Percentiles rank a stretch among this genome's conserved stretches.
These are phyloP conservation scores for Paramormyrops hopkinsi DNA, from an alignment of 2,797 vertebrate genomes.

Conservation along the genomic window DNA sequence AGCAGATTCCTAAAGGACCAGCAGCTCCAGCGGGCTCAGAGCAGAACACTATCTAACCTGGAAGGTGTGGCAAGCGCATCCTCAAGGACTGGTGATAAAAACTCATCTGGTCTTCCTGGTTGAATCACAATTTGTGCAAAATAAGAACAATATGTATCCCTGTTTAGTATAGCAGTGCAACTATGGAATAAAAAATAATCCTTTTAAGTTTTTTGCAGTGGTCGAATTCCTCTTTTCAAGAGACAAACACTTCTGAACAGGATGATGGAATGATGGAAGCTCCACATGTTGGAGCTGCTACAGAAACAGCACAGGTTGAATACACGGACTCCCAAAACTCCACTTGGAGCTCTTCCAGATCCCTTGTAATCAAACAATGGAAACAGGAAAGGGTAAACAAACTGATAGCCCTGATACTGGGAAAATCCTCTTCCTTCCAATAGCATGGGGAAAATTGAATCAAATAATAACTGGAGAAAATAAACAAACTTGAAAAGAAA, in stretches of 20 bases:
- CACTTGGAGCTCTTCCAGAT: conserved; percentile 54
- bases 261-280: conserved; percentile 24
- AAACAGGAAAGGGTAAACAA: conserved; percentile 40
- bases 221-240: conserved; percentile 30
- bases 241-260: conserved; percentile 21
- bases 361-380: conserved; percentile 52
- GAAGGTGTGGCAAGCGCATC: not conserved
- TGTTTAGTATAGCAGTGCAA: conserved; percentile 24
- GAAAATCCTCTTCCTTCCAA: conserved; percentile 56
- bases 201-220: conserved; percentile 33
- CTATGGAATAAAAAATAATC: conserved; percentile 27
- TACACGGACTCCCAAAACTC: conserved; percentile 61
- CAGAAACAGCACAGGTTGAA: conserved; percentile 42
- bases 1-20: not conserved
- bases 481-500: conserved; percentile 46
- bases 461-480: conserved; percentile 51
- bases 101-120: conserved; percentile 37
- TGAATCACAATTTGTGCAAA: conserved; percentile 20
- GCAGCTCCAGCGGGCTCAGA: not conserved
- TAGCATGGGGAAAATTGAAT: conserved; percentile 44
- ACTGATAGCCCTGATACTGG: conserved; percentile 50
- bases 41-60: not conserved
- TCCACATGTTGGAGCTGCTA: conserved; percentile 51
- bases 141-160: conserved; percentile 39
- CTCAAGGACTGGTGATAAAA: not conserved